Percentiles rank a stretch among this genome's conserved stretches.
Evolutionary conservation across 2,888 invertebrate genomes (phyloP).

Genomic region (Anorthoa munda): DNA sequence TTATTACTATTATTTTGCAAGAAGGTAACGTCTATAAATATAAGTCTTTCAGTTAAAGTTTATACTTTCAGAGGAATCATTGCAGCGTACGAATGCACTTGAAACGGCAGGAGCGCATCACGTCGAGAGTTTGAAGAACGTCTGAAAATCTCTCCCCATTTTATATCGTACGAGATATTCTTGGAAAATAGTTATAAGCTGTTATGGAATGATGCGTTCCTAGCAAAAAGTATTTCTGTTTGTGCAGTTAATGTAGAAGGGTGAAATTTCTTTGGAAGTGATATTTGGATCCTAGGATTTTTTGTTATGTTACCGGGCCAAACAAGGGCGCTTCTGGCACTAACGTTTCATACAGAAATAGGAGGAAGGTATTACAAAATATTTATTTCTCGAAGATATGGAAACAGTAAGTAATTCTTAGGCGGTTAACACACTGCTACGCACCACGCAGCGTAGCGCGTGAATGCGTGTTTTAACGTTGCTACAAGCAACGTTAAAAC

Average conservation of each 20-base stretch:
- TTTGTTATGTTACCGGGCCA: no score
- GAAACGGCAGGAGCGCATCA: neutral
- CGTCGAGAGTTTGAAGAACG: conserved; percentile 34
- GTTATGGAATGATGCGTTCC: neutral
- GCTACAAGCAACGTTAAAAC: no score
- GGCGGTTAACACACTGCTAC: no score
- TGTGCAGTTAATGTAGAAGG: neutral
- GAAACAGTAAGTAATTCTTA: neutral
- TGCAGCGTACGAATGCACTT: conserved; percentile 12
- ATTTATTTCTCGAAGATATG: neutral
- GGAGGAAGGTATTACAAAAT: neutral
- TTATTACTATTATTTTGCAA: no score
- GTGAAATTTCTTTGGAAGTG: neutral
- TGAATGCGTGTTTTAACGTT: no score
- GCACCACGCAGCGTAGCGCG: no score
- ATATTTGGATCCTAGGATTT: neutral
- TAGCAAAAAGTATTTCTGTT: neutral
- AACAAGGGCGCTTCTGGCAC: no score
- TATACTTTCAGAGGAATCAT: conserved; percentile 10
- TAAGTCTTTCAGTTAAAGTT: neutral
- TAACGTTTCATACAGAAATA: no score
- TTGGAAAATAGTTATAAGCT: conserved; percentile 8
- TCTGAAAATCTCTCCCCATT: conserved; percentile 3
- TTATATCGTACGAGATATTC: conserved; percentile 27
- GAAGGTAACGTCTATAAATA: neutral